Evolutionary conservation across 2,888 invertebrate species (phyloP), one percentile per base, ranked within the genome.

Genomic region (Trissoscelio sp.): DNA sequence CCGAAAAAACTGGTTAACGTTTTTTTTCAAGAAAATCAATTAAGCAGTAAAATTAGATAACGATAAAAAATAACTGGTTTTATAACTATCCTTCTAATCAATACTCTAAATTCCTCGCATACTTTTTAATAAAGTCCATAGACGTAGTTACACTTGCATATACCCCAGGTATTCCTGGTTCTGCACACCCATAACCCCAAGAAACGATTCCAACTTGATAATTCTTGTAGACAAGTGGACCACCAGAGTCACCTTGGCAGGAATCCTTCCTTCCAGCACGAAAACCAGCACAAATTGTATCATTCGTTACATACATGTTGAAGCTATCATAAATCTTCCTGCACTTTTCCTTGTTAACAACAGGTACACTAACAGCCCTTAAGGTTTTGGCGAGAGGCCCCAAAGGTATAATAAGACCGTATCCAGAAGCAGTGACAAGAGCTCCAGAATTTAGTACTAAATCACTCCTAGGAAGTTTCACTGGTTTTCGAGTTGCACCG

Each of bases 161-260:
- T 14, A 75, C 58, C 4, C 75, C 75, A 6, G 67, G 75, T 3
- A 51, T 60, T 0, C 6, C 18, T 4, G 66, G 67, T 9, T 58
- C 31, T 34, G 37, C 75, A n/a, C 75, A 75, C 1, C 58, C 67
- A 14, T 22, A 12, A 6, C 75, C 75, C 51, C 51, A 67, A 12
- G 75, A 75, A 4, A 75, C 75, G 28, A 75, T 60, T 12, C 77
- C 77, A 2, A 69, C 24, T 14, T 62, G 77, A 12, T 18, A 34
- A 1, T 62, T 55, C 0, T 69, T 51, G 11, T 60, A 37, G 31
- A 77, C 37, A 2, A 69, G 14, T 0, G 77, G 58, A 16, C 77
- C 58, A 0, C 77, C 77, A 1, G 77, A 77, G 4, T 77, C 77
- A 16, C 77, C 77, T 4, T 46, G 51, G 46, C 77, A 77, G 4